Percentiles rank a stretch among this genome's conserved stretches.
These are phyloP conservation scores for Calliopsis andreniformis DNA, from an alignment of 1,140 invertebrate species.

Conservation along the genomic window DNA sequence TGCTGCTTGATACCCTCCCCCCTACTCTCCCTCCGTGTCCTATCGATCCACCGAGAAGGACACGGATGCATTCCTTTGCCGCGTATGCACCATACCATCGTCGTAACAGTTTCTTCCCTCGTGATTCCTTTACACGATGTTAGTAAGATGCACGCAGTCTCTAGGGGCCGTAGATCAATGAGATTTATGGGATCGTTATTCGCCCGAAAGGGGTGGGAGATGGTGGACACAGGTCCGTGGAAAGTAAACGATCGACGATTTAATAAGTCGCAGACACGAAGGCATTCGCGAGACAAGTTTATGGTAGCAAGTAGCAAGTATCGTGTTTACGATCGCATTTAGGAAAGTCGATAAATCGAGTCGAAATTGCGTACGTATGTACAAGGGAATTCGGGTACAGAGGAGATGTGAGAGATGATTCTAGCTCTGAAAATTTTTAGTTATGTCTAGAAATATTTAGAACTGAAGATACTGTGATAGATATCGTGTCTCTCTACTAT, in stretches of 20 bases:
- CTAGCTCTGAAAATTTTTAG: too few relatives aligned
- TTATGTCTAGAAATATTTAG: too few relatives aligned
- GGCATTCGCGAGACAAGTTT: too few relatives aligned
- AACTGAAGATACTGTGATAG: too few relatives aligned
- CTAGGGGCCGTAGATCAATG: conserved; percentile 4
- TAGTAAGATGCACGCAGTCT: conserved; percentile 20
- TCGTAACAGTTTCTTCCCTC: background rate
- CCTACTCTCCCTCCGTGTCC: background rate
- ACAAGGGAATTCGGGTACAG: too few relatives aligned
- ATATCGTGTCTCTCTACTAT: too few relatives aligned
- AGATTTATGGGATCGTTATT: conserved; percentile 25
- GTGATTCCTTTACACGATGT: background rate
- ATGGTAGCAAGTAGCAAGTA: background rate
- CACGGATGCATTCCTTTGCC: conserved; percentile 22
- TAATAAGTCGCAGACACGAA: conserved; percentile 8
- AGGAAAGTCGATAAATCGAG: background rate
- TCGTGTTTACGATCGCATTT: background rate
- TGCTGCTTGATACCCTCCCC: conserved; percentile 22
- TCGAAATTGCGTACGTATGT: background rate
- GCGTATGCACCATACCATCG: background rate
- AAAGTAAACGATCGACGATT: conserved; percentile 15
- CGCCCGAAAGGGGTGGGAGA: too few relatives aligned
- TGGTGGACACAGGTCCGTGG: background rate
- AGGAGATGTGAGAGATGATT: too few relatives aligned
- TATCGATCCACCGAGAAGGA: conserved; percentile 5